These are phyloP conservation scores for Atethmia centrago DNA, from an alignment of 2,888 invertebrate genomes.

Conservation along the genomic window DNA sequence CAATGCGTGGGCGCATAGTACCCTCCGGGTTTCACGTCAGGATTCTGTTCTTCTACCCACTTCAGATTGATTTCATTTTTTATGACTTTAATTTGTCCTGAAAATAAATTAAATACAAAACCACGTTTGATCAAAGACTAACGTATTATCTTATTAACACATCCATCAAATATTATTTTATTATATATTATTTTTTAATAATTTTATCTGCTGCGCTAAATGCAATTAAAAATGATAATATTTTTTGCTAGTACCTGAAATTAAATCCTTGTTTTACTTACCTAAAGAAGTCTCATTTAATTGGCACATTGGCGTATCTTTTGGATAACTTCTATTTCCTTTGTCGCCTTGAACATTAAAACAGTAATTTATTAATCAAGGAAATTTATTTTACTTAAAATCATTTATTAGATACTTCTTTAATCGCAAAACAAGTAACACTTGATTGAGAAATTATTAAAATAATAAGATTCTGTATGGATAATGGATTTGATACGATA, in stretches of 20 bases:
- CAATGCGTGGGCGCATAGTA: conserved; percentile 44
- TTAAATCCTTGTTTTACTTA: conserved; percentile 19
- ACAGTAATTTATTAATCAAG: background rate
- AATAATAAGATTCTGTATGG: too few relatives aligned
- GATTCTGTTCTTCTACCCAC: conserved; percentile 29
- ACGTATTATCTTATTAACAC: background rate
- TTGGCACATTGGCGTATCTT: conserved; percentile 24
- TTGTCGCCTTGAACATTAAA: conserved; percentile 24
- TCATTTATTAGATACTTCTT: background rate
- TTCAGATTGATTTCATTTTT: conserved; percentile 34
- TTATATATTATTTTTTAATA: background rate
- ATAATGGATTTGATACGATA: too few relatives aligned
- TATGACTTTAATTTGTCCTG: conserved; percentile 28
- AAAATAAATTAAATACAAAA: background rate
- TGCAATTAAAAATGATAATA: background rate
- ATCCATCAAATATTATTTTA: background rate
- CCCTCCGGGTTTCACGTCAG: conserved; percentile 43
- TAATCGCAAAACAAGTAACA: background rate
- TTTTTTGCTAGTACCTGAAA: background rate
- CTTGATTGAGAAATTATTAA: too few relatives aligned
- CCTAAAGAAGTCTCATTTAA: conserved; percentile 28
- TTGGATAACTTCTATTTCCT: conserved; percentile 12
- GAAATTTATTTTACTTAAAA: background rate
- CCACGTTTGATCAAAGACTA: background rate
- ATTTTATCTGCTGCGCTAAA: background rate